Base-by-base conservation (phyloP, 2,888 invertebrate species). In the Ptilodon capucinus region DNA sequence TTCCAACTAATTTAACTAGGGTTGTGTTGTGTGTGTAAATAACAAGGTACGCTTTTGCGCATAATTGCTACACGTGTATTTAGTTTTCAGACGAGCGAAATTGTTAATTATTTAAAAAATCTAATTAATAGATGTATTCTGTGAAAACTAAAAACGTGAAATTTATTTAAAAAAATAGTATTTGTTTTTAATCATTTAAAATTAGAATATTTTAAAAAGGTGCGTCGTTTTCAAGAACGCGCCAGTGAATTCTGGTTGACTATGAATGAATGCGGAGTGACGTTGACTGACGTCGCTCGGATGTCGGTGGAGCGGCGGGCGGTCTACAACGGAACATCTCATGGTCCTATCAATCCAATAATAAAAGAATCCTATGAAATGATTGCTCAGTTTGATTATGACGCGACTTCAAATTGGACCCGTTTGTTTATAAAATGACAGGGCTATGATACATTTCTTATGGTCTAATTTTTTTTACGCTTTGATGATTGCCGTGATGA, bases 1-100 rank as follows among this genome's bases (percentile, higher is more conserved):
- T 79, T 79, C 69, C 64, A 84, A 84, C 80, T 84, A 84, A 88
- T 86, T 83, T 81, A 76, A 81, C 74, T 72, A 74, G 9, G 23
- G 9, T 14, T 13, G 23, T 40, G 16, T 40, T 40, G n/a, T n/a
- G n/a, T 50, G 48, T 47, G 60, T 60, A 59, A 53, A 64, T 55
- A 59, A 73, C 71, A 68, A 68, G 52, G 57, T 67, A 39, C 14
- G 65, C 66, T 70, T 72, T 76, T 73, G 64, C 57, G 58, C 67
- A 70, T 79, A 81, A 81, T 81, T 80, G 74, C 56, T 79, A 81
- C 77, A 76, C 68, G 73, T 78, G 76, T 76, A 57, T 44, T 44
- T 13, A 35, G 40, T 44, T 43, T 38, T 48, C 51, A 51, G 46
- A 55, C 42, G 39, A 32, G 25, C 3, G 11, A 1, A 4, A 28